phyloP scores from a whole-genome alignment of 2,888 invertebrate genomes.

The Cataglyphis livida region DNA sequence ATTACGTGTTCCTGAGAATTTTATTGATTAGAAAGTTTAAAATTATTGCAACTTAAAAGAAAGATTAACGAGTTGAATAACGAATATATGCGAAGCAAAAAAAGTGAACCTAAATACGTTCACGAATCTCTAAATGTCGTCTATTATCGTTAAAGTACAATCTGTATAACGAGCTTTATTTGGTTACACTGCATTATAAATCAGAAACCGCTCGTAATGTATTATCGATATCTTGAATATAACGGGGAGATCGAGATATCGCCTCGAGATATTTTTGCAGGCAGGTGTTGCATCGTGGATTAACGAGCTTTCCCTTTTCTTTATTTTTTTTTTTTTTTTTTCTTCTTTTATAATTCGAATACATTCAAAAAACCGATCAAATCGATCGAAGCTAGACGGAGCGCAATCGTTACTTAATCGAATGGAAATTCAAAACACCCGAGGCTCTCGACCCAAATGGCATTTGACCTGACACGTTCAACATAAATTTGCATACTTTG shows the following conservation, averaged over 20 bases:
- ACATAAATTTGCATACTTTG: constrained; percentile 84
- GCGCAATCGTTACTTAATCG: constrained; percentile 72
- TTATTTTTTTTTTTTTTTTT: neutral
- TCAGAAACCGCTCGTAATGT: constrained; percentile 34
- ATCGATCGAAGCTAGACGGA: constrained; percentile 60
- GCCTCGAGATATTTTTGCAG: constrained; percentile 27
- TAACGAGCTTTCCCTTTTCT: constrained; percentile 41
- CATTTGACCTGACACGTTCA: constrained; percentile 80
- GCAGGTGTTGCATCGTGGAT: constrained; percentile 39
- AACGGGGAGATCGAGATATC: constrained; percentile 45
- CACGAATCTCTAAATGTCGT: neutral
- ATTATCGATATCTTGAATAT: constrained; percentile 41
- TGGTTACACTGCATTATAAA: constrained; percentile 38
- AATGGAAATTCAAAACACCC: constrained; percentile 80
- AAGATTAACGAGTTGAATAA: neutral
- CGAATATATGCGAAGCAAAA: neutral
- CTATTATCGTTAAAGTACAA: neutral
- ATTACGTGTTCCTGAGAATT: neutral
- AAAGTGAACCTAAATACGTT: neutral
- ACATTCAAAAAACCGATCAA: constrained; percentile 39
- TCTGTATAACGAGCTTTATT: constrained; percentile 5
- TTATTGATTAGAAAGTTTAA: neutral
- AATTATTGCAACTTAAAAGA: neutral
- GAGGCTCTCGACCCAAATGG: constrained; percentile 79
- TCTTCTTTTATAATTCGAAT: neutral